Percentiles rank a stretch among this genome's conserved stretches.
phyloP scores from a whole-genome alignment of 1,140 invertebrate species.

The Tetramorium parvispinum region DNA sequence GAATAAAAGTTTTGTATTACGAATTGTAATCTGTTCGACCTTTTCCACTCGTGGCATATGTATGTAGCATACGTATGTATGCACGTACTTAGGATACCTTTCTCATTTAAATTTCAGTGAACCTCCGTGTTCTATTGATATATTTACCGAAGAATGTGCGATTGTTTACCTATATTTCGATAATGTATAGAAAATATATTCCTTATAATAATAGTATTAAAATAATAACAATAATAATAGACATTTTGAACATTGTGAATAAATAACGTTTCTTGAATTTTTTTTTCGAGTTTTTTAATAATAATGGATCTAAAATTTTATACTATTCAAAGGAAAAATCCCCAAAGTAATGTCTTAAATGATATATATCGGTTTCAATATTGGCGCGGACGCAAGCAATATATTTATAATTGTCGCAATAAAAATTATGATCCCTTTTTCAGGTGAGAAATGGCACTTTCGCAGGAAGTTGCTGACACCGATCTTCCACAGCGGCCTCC shows the following conservation, averaged over 20 bases:
- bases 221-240: too few species aligned
- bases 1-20: background rate
- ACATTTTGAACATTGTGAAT: too few species aligned
- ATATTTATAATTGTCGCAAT: background rate
- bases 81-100: background rate
- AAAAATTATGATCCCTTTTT: conserved; percentile 43
- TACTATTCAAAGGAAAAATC: too few species aligned
- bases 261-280: too few species aligned
- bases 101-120: conserved; percentile 23
- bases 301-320: too few species aligned
- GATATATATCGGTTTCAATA: background rate
- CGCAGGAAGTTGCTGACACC: conserved; percentile 91
- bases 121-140: background rate
- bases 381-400: background rate
- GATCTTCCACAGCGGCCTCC: conserved; percentile 91
- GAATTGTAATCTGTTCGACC: background rate
- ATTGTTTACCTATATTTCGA: background rate
- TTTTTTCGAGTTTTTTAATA: too few species aligned
- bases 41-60: background rate
- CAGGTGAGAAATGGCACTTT: conserved; percentile 89
- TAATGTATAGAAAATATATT: background rate
- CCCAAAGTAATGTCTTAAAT: too few species aligned
- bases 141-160: background rate
- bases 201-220: too few species aligned
- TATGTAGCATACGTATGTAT: background rate